phyloP scores from a whole-genome alignment of 64 coral and sea anemone species.

The Acropora tenuis region DNA sequence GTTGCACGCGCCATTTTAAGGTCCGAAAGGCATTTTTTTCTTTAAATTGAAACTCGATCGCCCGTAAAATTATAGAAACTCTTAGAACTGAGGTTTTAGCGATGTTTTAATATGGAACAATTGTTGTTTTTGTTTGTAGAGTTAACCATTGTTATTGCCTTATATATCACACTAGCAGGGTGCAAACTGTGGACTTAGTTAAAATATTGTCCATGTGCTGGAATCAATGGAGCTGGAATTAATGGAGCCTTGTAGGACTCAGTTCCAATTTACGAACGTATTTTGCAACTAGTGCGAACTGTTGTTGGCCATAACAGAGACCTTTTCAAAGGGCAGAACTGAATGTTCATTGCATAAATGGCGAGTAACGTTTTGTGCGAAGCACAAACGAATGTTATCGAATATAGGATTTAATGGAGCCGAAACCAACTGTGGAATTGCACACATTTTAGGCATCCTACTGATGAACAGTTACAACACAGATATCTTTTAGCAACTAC shows the following conservation, averaged over 20 bases:
- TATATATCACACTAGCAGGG: not conserved
- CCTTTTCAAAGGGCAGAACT: not conserved
- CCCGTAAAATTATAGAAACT: not conserved
- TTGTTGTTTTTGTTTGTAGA: not conserved
- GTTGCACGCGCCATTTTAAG: not conserved
- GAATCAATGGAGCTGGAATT: slow-evolving; percentile 6
- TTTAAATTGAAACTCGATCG: slow-evolving; percentile 4
- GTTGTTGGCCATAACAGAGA: not conserved
- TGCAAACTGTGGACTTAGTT: slow-evolving; percentile 1
- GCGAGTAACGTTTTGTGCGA: not conserved
- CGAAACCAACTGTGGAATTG: too few species aligned
- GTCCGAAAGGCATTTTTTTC: not conserved
- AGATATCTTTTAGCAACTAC: too few species aligned
- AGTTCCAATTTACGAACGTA: not conserved
- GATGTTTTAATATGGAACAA: not conserved
- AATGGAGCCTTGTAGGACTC: not conserved
- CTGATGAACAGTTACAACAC: too few species aligned
- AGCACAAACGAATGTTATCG: not conserved
- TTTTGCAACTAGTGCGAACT: not conserved
- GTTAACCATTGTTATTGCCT: not conserved
- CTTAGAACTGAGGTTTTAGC: not conserved
- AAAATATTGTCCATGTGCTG: slow-evolving; percentile 8
- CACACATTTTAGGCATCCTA: too few species aligned
- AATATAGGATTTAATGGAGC: too few species aligned
- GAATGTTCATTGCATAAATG: not conserved